A percentile compares a stretch with the other conserved stretches of the same genome.
These are phyloP conservation scores for Elmis aenea DNA, from an alignment of 2,888 invertebrate species.

Conservation along the genomic window DNA sequence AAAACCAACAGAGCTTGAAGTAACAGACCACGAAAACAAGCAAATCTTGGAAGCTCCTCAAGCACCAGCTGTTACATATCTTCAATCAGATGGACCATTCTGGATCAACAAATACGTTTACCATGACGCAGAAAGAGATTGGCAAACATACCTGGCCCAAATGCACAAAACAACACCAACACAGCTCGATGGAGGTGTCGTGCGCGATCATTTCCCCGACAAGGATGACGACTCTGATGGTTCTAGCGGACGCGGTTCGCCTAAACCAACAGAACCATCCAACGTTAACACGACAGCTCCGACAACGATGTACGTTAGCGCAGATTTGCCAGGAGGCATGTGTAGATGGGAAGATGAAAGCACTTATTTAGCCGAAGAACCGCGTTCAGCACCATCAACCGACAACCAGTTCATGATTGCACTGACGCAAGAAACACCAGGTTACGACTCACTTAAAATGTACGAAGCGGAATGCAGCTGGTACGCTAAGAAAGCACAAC, in stretches of 20 bases:
- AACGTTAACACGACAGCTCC: slow-evolving; percentile 11
- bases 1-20: neutral
- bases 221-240: slow-evolving; percentile 58
- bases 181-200: slow-evolving; percentile 16
- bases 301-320: slow-evolving; percentile 59
- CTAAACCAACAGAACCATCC: slow-evolving; percentile 11
- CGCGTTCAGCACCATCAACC: slow-evolving; percentile 19
- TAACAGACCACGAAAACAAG: slow-evolving; percentile 19
- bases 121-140: slow-evolving; percentile 62
- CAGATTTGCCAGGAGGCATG: slow-evolving; percentile 73
- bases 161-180: slow-evolving; percentile 37
- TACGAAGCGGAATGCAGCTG: slow-evolving; percentile 4
- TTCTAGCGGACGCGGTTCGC: slow-evolving; percentile 50
- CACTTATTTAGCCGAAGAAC: slow-evolving; percentile 65
- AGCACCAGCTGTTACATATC: slow-evolving; percentile 26
- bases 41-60: slow-evolving; percentile 14
- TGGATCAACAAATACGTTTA: slow-evolving; percentile 60
- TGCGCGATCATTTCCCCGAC: slow-evolving; percentile 45
- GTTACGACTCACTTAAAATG: slow-evolving; percentile 4
- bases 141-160: slow-evolving; percentile 53
- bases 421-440: slow-evolving; percentile 1
- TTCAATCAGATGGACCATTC: slow-evolving; percentile 50
- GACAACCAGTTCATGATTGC: neutral
- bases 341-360: slow-evolving; percentile 79
- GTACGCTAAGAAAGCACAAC: slow-evolving; percentile 1